phyloP scores from a whole-genome alignment of 1,140 invertebrate genomes.

The Drosophila lacertosa region DNA sequence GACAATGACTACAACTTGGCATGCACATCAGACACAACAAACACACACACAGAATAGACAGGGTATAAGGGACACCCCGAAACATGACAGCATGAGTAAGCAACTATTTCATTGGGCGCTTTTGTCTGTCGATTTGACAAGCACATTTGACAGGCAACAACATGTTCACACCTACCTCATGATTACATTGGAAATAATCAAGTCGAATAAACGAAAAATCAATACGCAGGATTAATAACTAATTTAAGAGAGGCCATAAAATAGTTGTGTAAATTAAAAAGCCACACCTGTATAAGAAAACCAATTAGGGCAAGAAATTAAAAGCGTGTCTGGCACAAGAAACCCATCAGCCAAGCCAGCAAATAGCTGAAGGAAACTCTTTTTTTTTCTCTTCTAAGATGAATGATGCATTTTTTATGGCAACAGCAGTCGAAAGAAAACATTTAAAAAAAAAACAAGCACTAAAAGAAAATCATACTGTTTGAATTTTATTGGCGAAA shows the following conservation, averaged over 20 bases:
- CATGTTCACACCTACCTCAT: conserved; percentile 48
- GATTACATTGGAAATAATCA: conserved; percentile 36
- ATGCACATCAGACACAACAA: conserved; percentile 28
- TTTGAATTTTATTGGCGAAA: conserved; percentile 59
- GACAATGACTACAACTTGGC: conserved; percentile 48
- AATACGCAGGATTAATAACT: background rate
- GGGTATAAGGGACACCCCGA: background rate
- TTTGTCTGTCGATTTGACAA: conserved; percentile 42
- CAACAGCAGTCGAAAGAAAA: conserved; percentile 6
- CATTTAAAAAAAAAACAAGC: conserved; percentile 1
- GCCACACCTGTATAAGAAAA: no score
- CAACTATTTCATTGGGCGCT: conserved; percentile 28
- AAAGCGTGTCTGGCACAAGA: background rate
- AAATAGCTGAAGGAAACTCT: no score
- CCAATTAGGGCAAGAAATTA: background rate
- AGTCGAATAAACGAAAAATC: conserved; percentile 30
- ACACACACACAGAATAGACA: conserved; percentile 3
- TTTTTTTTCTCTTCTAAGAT: conserved; percentile 1
- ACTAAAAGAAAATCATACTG: conserved; percentile 30
- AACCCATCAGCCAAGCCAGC: conserved; percentile 7
- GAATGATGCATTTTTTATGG: conserved; percentile 49
- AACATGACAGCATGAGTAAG: conserved; percentile 36
- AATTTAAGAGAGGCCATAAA: no score
- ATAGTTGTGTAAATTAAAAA: no score
- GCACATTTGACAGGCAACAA: conserved; percentile 42